Evolutionary conservation across 1,140 invertebrate species (phyloP), one percentile per base, ranked within the genome.

Genomic region (Saccostrea glomerata): DNA sequence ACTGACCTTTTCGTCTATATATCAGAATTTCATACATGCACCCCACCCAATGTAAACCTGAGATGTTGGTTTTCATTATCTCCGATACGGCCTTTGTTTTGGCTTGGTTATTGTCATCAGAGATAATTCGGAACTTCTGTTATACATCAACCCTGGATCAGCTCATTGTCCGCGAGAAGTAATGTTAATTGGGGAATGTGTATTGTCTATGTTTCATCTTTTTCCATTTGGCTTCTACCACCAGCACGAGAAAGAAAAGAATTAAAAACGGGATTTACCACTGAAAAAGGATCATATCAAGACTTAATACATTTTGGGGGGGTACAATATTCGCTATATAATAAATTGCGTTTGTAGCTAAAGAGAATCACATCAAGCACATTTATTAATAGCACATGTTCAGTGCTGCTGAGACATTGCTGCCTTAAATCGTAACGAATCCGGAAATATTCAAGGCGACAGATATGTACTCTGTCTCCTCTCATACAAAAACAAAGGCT

Each of bases 81-180:
- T 77, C 70, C 25, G 23, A 3, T 25, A 12, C 23, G 5, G 70
- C 23, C 25, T 15, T 77, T 77, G 70, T 77, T 77, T 77, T 77
- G 70, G 25, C 70, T 77, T 25, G 70, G 11, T 77, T 30, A 77
- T 36, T 77, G 70, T 77, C 70, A 77, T 77, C 70, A 15, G 70
- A 77, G 70, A 77, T 77, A 77, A 77, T 77, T 77, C 25, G 70
- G 70, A 77, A 77, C 23, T 25, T 36, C 70, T 77, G 70, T 77
- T 25, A 36, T 77, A 77, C 25, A 77, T 77, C 70, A 77, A 36
- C 70, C 25, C 25, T 12, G 23, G 23, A 77, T 30, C 25, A 30
- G 9, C 70, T 77, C 25, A 47, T 47, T 47, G 47, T 77, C 70
- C 70, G 70, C 23, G 23, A 13, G 12, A 77, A 30, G 25, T 15